Percentiles rank a stretch among this genome's conserved stretches.
These are phyloP conservation scores for Andrena praecox DNA, from an alignment of 2,888 invertebrate species.

Conservation along the genomic window DNA sequence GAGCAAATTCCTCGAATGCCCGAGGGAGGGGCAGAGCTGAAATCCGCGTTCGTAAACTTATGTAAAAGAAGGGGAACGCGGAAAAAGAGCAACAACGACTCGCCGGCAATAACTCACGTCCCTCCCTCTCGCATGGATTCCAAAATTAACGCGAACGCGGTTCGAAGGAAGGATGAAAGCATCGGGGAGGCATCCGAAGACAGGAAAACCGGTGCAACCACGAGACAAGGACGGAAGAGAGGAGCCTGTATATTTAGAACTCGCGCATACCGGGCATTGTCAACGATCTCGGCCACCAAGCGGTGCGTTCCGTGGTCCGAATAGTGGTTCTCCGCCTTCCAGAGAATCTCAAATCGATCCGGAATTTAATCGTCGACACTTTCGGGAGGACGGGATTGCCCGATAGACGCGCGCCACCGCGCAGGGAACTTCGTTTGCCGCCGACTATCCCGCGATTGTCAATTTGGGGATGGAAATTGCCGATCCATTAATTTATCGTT, in stretches of 20 bases:
- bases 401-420: not conserved
- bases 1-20: conserved; percentile 28
- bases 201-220: conserved; percentile 8
- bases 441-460: not conserved
- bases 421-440: conserved; percentile 18
- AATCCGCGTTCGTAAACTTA: conserved; percentile 29
- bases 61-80: conserved; percentile 12
- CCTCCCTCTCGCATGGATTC: conserved; percentile 2
- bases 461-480: not conserved
- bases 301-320: conserved; percentile 14
- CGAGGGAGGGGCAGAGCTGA: not conserved
- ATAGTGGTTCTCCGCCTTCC: not conserved
- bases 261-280: conserved; percentile 49
- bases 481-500: not conserved
- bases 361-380: not conserved
- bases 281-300: conserved; percentile 45
- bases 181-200: conserved; percentile 2
- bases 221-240: conserved; percentile 24
- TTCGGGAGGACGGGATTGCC: not conserved
- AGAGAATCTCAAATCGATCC: not conserved
- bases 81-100: not conserved
- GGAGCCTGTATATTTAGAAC: conserved; percentile 60
- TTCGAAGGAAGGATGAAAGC: conserved; percentile 35
- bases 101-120: conserved; percentile 21
- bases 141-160: conserved; percentile 40